Evolutionary conservation across 2,797 vertebrate species (phyloP).

Genomic region (Aquila chrysaetos): DNA sequence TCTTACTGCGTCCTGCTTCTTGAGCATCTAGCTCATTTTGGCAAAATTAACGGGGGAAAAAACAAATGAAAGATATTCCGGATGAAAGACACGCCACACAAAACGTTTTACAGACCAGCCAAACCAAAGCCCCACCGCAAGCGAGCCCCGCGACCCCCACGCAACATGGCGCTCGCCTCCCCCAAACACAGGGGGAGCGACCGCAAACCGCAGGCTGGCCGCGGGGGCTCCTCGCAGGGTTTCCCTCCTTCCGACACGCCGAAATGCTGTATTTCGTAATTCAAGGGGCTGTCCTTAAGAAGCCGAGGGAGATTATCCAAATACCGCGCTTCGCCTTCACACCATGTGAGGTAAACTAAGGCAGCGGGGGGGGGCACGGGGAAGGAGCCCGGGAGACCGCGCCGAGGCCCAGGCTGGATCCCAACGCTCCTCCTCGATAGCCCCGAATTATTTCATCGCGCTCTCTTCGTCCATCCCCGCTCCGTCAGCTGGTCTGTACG

Average conservation of each 20-base stretch:
- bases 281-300: neutral
- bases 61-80: neutral
- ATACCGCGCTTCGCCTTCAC: neutral
- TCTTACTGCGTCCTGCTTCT: neutral
- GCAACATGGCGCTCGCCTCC: fast-evolving
- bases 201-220: neutral
- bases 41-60: neutral
- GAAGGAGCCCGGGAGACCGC: fast-evolving
- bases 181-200: fast-evolving
- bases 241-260: neutral
- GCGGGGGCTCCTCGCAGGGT: neutral
- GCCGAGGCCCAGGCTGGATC: neutral
- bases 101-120: neutral
- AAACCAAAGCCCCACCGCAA: neutral
- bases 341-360: fast-evolving
- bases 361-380: fast-evolving
- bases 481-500: neutral
- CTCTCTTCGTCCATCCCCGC: neutral
- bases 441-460: neutral
- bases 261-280: neutral
- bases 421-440: fast-evolving
- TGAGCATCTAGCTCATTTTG: neutral
- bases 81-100: neutral
- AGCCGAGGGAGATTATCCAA: neutral
- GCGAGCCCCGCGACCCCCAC: fast-evolving